Evolutionary conservation across 53 echinoderm and acorn worm genomes (phyloP), one percentile per base, ranked within the genome.

Genomic region (Holothuria scabra): DNA sequence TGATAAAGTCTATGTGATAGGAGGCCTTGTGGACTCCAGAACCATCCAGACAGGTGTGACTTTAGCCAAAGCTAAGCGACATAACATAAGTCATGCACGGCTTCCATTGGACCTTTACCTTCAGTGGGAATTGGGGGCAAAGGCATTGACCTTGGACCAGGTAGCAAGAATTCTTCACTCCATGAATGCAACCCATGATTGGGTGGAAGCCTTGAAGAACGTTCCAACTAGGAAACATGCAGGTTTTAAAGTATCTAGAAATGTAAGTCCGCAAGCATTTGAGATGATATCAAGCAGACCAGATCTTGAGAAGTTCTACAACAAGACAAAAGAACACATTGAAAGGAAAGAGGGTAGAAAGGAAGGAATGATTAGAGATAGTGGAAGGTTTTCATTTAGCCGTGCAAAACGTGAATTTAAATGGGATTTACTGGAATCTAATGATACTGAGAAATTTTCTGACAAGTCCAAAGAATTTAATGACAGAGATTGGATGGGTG

Each of bases 61-160:
- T 6, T 64, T 99, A 20, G 91, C 91, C 6, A 93, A 91, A 71
- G 99, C 89, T 14, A 95, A 99, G 72, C 84, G 91, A 5, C 56
- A 83, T 55, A 81, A 82, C 46, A n/a, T 99, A 16, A 82, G 81
- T 35, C 94, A 94, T 67, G 93, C 91, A n/a, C 84, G 92, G 5
- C 84, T 99, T 28, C 99, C 99, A 10, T 74, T 99, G 65, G 94
- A 95, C 70, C 57, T 57, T 12, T 93, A 89, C 49, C 84, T 99
- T 8, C 86, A 93, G 66, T 99, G 99, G 99, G 61, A 82, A 32
- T 49, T 74, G 23, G 86, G 95, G 8, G 89, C 81, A 0, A 99
- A 99, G 88, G 87, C 87, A 69, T 80, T 99, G 30, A 99, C 99
- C 58, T 60, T 99, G 2, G 95, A 99, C 82, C 92, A 93, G 59